Conservation (phyloP, 2,113 vertebrate species). For the Cyanoramphus novaezelandiae region DNA sequence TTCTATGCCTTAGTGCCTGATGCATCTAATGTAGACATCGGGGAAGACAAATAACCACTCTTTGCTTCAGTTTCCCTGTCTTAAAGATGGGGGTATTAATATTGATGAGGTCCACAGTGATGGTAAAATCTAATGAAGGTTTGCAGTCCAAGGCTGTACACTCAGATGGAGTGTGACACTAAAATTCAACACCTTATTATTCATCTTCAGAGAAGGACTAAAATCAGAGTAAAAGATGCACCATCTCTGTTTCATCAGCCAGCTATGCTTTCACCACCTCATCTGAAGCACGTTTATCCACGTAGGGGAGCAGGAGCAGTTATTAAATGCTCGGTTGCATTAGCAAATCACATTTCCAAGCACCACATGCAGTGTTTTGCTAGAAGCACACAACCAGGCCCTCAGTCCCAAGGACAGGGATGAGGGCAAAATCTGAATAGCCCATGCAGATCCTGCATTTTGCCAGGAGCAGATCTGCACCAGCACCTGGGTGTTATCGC, state of each 20-base stretch:
- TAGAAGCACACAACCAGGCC: not conserved
- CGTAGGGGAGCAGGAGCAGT: not conserved
- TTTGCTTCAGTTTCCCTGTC: not conserved
- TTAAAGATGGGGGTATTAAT: constrained; percentile 32
- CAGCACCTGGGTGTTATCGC: not conserved
- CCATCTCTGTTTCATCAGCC: not conserved
- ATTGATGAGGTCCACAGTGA: constrained; percentile 40
- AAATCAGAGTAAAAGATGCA: constrained; percentile 36
- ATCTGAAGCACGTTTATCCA: not conserved
- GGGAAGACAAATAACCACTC: constrained; percentile 12
- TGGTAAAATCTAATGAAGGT: constrained; percentile 37
- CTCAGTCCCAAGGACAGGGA: not conserved
- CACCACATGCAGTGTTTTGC: not conserved
- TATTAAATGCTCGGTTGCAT: not conserved
- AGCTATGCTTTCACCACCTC: not conserved
- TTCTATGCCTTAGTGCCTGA: not conserved
- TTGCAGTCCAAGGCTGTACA: not conserved
- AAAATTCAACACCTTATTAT: constrained; percentile 44
- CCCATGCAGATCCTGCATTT: not conserved
- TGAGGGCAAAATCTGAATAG: constrained; percentile 6
- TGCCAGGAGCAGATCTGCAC: not conserved
- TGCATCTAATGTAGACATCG: not conserved
- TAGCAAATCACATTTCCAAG: constrained; percentile 20
- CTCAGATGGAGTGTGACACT: constrained; percentile 10
- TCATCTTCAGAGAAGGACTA: constrained; percentile 1